Percentiles rank a stretch among this genome's conserved stretches.
Conservation (phyloP, 2,113 vertebrate species). For the Elgaria multicarinata region DNA sequence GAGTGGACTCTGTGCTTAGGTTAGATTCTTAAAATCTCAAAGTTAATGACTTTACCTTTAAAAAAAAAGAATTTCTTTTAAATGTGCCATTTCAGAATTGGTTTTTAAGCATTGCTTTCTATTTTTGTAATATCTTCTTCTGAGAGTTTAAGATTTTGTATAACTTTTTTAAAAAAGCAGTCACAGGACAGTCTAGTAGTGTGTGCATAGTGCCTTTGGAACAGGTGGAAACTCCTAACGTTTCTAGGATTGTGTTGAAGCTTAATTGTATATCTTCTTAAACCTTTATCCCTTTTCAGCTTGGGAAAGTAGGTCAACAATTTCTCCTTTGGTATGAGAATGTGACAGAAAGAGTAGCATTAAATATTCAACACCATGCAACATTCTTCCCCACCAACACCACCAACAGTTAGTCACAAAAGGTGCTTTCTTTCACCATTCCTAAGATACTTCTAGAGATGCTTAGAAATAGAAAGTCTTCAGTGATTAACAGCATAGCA, state of each 20-base stretch:
- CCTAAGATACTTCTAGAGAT: neutral
- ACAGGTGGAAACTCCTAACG: constrained; percentile 13
- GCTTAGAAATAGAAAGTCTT: neutral
- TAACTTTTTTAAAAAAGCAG: neutral
- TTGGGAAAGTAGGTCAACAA: constrained; percentile 43
- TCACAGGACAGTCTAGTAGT: neutral
- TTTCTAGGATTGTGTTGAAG: neutral
- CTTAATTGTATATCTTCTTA: constrained; percentile 34
- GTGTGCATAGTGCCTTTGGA: neutral
- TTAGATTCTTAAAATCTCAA: neutral
- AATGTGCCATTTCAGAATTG: neutral
- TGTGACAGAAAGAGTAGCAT: constrained; percentile 35
- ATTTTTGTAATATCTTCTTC: neutral
- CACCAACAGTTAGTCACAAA: constrained; percentile 20
- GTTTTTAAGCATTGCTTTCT: neutral
- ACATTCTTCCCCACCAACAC: constrained; percentile 28
- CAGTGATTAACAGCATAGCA: neutral
- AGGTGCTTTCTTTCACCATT: neutral
- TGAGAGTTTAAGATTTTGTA: neutral
- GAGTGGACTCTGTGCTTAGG: neutral
- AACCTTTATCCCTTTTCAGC: constrained; percentile 17
- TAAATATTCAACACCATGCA: constrained; percentile 44
- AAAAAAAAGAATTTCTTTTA: neutral
- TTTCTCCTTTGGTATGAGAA: constrained; percentile 35
- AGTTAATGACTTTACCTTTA: neutral